Base-by-base conservation (phyloP, 2,888 invertebrate genomes). In the Himalopsyche anomala region DNA sequence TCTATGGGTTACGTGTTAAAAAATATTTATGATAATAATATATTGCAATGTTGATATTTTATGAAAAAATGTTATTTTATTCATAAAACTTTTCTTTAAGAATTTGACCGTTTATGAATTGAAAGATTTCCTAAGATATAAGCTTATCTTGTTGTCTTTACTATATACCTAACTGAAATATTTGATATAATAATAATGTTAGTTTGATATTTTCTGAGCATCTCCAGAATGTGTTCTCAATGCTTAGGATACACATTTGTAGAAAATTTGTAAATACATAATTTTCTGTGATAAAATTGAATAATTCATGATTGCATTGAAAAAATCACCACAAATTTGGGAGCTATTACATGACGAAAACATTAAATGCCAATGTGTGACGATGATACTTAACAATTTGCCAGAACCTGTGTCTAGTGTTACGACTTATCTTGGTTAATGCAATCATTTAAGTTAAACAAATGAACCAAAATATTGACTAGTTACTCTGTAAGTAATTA, bases 241-340 rank as follows among this genome's bases (percentile, higher is more conserved):
- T 80, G 87, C 83, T 84, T 88, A 88, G 87, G 86, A 62, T 88
- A 88, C 88, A 87, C 88, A 87, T 88, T 87, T 88, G 88, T 88
- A 88, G 93, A 92, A 92, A 93, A 93, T 92, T 93, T 93, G 93
- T 93, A 93, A 92, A 93, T 93, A 93, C 92, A 93, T 93, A 91
- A 93, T 93, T 93, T 93, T 93, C 93, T 93, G 93, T 93, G 93
- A 93, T 93, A 93, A 93, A 92, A 93, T 92, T 92, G 91, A 91
- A 92, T 92, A 92, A 92, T 92, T 91, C 92, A 93, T 93, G 93
- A 92, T 92, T 93, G 93, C 93, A 91, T 92, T 92, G 84, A 84
- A 82, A 74, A 84, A 86, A 74, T 74, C 74, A 74, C 82, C 84
- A 91, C 91, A 90, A 91, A 91, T 84, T 81, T 86, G 84, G 56